phyloP scores from a whole-genome alignment of 2,797 vertebrate genomes.

The Antrozous pallidus region DNA sequence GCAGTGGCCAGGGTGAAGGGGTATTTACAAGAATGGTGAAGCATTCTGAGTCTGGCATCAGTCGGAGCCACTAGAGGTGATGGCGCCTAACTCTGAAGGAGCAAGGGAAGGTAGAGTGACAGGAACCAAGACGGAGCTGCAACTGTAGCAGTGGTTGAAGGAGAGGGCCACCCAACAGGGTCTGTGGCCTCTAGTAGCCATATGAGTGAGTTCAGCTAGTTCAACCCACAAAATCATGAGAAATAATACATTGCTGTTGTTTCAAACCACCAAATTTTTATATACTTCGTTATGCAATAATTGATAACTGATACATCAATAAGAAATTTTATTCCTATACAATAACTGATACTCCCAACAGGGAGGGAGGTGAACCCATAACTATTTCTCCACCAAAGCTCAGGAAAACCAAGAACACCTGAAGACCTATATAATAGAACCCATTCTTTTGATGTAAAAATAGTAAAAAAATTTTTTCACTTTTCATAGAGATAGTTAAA shows the following conservation, averaged over 20 bases:
- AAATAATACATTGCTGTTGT: background rate
- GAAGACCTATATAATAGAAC: slow-evolving; percentile 79
- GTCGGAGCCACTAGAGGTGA: background rate
- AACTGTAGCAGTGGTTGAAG: background rate
- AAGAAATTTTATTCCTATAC: too few relatives aligned
- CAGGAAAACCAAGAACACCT: slow-evolving; percentile 81
- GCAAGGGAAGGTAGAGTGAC: background rate
- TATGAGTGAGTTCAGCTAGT: background rate
- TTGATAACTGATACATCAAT: slow-evolving; percentile 64
- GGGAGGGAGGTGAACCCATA: slow-evolving; percentile 80
- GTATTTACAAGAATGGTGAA: background rate
- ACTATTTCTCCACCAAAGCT: slow-evolving; percentile 81
- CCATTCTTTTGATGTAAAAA: slow-evolving; percentile 51
- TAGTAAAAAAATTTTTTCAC: background rate
- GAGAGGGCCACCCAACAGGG: background rate
- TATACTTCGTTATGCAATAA: background rate
- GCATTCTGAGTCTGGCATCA: background rate
- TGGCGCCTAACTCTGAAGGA: background rate
- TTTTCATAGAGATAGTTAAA: slow-evolving; percentile 6
- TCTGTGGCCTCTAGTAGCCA: background rate
- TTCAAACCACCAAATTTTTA: slow-evolving; percentile 7
- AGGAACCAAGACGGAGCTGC: background rate
- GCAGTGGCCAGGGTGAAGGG: background rate
- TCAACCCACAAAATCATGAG: background rate
- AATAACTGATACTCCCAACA: too few relatives aligned